Evolutionary conservation across 1,140 invertebrate species (phyloP).

Genomic region (Cherax destructor): DNA sequence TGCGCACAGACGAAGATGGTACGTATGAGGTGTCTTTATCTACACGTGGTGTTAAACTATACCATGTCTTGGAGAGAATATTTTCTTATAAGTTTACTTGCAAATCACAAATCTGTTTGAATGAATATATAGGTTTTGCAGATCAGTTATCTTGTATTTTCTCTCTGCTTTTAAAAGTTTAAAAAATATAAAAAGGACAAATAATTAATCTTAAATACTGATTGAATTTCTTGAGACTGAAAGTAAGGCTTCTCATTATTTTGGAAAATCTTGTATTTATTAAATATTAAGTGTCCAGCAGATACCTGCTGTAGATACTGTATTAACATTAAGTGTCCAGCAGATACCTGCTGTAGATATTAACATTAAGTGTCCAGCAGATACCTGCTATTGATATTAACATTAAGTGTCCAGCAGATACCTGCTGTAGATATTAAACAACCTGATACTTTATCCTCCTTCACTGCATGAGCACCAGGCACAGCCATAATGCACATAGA

Average conservation of each 20-base stretch:
- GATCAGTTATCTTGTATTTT: slow-evolving; percentile 15
- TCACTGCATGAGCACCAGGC: slow-evolving; percentile 69
- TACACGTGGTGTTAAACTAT: neutral
- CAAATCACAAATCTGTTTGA: neutral
- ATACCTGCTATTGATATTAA: too few relatives aligned
- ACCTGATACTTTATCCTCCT: slow-evolving; percentile 64
- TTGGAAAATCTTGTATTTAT: slow-evolving; percentile 33
- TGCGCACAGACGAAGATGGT: slow-evolving; percentile 98
- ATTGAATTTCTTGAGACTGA: slow-evolving; percentile 29
- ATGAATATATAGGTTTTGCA: slow-evolving; percentile 37
- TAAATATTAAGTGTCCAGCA: slow-evolving; percentile 41
- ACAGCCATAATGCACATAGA: slow-evolving; percentile 66
- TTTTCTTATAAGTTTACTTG: slow-evolving; percentile 5
- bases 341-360: too few relatives aligned
- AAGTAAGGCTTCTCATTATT: slow-evolving; percentile 33
- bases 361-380: too few relatives aligned
- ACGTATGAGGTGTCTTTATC: slow-evolving; percentile 80
- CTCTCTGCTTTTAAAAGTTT: slow-evolving; percentile 31
- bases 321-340: too few relatives aligned
- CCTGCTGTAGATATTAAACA: slow-evolving; percentile 59
- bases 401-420: too few relatives aligned
- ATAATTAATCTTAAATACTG: slow-evolving; percentile 24
- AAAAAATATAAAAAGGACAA: slow-evolving; percentile 13
- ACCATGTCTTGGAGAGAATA: slow-evolving; percentile 19
- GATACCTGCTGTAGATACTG: too few relatives aligned